Evolutionary conservation across 2,113 vertebrate genomes (phyloP).

Genomic region (Tringa solitaria): DNA sequence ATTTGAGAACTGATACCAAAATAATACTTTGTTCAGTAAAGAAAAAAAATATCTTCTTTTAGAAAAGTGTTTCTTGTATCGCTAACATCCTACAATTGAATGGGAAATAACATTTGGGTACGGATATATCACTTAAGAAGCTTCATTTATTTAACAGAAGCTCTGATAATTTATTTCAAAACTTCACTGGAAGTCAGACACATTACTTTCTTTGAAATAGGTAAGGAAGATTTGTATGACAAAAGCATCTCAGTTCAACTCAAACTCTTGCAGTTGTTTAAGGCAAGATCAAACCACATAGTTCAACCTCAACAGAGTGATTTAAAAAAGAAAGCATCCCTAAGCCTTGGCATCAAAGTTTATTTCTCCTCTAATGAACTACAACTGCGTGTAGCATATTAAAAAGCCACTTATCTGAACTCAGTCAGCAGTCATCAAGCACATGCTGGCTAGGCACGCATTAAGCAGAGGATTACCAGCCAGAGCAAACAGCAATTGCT

Average conservation of each 20-base stretch:
- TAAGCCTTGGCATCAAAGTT: not conserved
- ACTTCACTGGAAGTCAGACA: not conserved
- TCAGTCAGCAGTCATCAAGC: not conserved
- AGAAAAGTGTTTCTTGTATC: not conserved
- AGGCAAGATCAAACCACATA: not conserved
- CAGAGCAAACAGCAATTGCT: not conserved
- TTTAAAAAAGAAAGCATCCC: not conserved
- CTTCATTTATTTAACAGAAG: not conserved
- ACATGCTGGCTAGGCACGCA: not conserved
- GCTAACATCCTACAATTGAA: not conserved
- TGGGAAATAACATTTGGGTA: not conserved
- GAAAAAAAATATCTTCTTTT: not conserved
- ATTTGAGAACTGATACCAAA: not conserved
- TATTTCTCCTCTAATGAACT: not conserved
- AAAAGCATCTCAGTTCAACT: not conserved
- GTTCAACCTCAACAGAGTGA: not conserved
- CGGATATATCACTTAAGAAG: not conserved
- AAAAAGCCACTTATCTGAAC: not conserved
- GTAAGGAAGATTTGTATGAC: not conserved
- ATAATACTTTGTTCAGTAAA: not conserved
- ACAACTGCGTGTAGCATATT: not conserved
- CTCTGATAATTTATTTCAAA: not conserved
- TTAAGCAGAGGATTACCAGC: not conserved
- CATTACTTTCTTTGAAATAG: fast-evolving
- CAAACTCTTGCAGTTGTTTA: not conserved